These are phyloP conservation scores for Macrotus californicus DNA, from an alignment of 2,113 vertebrate genomes.

Conservation along the genomic window DNA sequence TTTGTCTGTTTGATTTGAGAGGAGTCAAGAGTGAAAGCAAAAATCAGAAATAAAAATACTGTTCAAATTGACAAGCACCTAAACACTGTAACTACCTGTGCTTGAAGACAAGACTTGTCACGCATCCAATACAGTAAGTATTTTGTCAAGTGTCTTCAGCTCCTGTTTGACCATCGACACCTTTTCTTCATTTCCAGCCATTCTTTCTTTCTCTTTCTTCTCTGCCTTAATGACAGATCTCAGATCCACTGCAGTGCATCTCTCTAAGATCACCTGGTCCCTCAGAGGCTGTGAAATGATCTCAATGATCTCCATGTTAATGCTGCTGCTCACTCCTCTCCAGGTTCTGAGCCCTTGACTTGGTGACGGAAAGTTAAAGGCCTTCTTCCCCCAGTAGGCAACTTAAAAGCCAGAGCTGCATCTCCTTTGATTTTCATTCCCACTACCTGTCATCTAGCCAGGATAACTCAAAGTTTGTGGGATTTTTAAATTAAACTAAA, in stretches of 20 bases:
- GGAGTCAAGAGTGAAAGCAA: not conserved
- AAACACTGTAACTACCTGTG: not conserved
- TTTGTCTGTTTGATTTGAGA: not conserved
- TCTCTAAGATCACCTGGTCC: not conserved
- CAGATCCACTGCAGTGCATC: not conserved
- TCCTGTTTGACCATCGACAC: not conserved
- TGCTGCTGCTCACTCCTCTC: not conserved
- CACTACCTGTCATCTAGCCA: not conserved
- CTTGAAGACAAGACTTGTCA: not conserved
- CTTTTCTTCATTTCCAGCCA: not conserved
- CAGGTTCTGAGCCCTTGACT: not conserved
- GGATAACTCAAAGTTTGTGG: not conserved
- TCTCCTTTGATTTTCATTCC: not conserved
- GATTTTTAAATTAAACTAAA: slow-evolving; percentile 6
- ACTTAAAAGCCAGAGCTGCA: not conserved
- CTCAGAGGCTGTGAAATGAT: not conserved
- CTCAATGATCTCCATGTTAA: not conserved
- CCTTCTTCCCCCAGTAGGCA: not conserved
- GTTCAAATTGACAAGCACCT: not conserved
- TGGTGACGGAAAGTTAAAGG: not conserved
- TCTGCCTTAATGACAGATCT: not conserved
- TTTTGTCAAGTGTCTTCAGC: not conserved
- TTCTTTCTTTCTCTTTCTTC: not conserved
- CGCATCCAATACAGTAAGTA: not conserved
- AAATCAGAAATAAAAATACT: not conserved